These are phyloP conservation scores for Anarrhichthys ocellatus DNA, from an alignment of 2,113 vertebrate species.

Conservation along the genomic window DNA sequence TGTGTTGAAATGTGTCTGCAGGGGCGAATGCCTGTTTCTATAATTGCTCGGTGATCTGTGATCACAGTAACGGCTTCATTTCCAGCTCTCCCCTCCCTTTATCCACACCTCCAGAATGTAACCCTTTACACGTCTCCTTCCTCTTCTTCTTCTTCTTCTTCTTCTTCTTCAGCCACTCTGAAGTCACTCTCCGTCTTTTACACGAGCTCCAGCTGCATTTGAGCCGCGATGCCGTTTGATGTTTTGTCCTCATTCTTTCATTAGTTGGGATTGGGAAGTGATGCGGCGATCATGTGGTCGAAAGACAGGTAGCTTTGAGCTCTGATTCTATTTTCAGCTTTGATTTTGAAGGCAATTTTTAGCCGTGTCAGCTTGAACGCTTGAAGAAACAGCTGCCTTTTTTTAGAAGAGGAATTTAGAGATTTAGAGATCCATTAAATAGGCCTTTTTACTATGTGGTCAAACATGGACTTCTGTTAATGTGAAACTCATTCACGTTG, in stretches of 20 bases:
- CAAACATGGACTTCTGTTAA: constrained; percentile 40
- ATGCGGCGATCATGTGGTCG: constrained; percentile 27
- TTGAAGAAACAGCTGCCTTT: constrained; percentile 34
- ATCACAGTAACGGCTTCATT: constrained; percentile 59
- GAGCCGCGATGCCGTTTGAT: constrained; percentile 47
- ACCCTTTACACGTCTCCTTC: constrained; percentile 31
- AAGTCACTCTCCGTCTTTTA: constrained; percentile 38
- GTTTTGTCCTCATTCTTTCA: constrained; percentile 70
- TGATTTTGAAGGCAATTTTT: constrained; percentile 54
- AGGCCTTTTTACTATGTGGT: constrained; percentile 28
- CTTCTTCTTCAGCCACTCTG: constrained; percentile 24
- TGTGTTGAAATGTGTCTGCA: constrained; percentile 48
- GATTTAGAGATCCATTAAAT: constrained; percentile 30
- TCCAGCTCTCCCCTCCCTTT: constrained; percentile 34
- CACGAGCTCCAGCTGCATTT: constrained; percentile 25
- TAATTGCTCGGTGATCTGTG: constrained; percentile 47
- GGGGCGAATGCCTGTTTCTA: constrained; percentile 30
- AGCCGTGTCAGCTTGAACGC: constrained; percentile 16
- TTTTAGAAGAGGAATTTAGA: background rate
- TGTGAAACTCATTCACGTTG: constrained; percentile 41
- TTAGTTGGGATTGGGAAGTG: constrained; percentile 38
- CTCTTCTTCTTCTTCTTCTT: constrained; percentile 7
- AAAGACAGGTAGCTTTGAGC: constrained; percentile 56
- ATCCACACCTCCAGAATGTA: constrained; percentile 35
- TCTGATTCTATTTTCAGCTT: constrained; percentile 53